Evolutionary conservation across 1,140 invertebrate species (phyloP).

Genomic region (Temnothorax longispinosus): DNA sequence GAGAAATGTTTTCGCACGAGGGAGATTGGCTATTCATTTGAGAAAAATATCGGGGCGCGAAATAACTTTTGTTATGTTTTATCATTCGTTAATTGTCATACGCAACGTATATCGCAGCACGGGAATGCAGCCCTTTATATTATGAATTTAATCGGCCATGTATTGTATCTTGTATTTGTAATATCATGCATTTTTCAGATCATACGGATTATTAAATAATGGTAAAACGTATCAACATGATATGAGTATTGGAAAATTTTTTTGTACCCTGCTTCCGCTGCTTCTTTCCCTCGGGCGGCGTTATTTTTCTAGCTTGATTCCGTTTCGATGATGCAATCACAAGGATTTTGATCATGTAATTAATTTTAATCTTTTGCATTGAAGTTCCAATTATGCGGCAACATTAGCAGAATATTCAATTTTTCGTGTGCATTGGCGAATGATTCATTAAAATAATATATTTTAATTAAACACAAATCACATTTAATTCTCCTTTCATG

Average conservation of each 20-base stretch:
- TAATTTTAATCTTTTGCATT: conserved; percentile 27
- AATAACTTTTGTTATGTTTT: neutral
- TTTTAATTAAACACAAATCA: conserved; percentile 13
- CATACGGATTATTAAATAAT: conserved; percentile 39
- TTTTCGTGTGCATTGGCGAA: neutral
- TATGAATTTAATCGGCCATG: conserved; percentile 23
- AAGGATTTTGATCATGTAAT: neutral
- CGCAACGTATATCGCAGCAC: neutral
- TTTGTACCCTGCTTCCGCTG: neutral
- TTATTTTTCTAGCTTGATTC: conserved; percentile 39
- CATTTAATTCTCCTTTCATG: conserved; percentile 7
- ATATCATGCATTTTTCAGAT: conserved; percentile 34
- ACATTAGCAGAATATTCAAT: neutral
- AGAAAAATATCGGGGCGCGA: neutral
- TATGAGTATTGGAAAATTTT: conserved; percentile 45
- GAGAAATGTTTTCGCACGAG: neutral
- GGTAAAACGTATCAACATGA: neutral
- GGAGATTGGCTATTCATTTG: neutral
- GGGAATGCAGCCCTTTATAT: neutral
- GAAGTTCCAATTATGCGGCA: neutral
- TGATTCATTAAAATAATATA: neutral
- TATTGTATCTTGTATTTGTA: conserved; percentile 12
- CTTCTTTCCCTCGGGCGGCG: neutral
- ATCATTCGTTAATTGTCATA: neutral
- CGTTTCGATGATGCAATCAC: conserved; percentile 1